Evolutionary conservation across 2,888 invertebrate species (phyloP).

Genomic region (Balanococcus diminutus): DNA sequence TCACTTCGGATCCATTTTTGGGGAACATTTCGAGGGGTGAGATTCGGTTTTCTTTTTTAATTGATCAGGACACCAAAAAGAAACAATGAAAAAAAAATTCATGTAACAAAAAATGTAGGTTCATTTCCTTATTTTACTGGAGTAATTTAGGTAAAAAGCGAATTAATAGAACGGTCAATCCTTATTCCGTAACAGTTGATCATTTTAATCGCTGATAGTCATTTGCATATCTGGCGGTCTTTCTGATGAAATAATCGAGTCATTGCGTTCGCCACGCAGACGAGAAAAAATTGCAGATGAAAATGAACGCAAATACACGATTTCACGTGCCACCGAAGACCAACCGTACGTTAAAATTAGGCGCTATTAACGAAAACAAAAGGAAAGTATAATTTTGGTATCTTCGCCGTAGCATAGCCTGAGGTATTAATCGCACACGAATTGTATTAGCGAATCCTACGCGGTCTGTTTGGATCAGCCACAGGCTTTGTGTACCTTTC

Average conservation of each 20-base stretch:
- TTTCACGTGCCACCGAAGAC: too few relatives aligned
- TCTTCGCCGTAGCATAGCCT: background rate
- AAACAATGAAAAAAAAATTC: too few relatives aligned
- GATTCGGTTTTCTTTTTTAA: too few relatives aligned
- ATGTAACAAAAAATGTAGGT: too few relatives aligned
- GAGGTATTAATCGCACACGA: background rate
- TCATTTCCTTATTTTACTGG: too few relatives aligned
- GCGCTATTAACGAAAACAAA: constrained; percentile 12
- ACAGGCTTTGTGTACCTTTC: too few relatives aligned
- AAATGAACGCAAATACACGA: background rate
- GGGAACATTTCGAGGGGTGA: too few relatives aligned
- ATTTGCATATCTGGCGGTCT: background rate
- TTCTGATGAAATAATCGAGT: background rate
- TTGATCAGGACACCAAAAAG: too few relatives aligned
- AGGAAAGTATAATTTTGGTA: constrained; percentile 6
- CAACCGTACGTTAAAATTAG: background rate
- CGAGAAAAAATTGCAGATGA: background rate
- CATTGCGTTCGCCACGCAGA: background rate
- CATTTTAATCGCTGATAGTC: background rate
- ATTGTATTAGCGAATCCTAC: background rate
- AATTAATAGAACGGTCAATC: background rate
- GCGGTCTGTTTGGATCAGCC: background rate
- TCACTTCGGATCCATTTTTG: too few relatives aligned
- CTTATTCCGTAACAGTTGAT: background rate
- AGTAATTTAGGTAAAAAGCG: background rate